Evolutionary conservation across 2,797 vertebrate species (phyloP).

Genomic region (Sebastes minor): DNA sequence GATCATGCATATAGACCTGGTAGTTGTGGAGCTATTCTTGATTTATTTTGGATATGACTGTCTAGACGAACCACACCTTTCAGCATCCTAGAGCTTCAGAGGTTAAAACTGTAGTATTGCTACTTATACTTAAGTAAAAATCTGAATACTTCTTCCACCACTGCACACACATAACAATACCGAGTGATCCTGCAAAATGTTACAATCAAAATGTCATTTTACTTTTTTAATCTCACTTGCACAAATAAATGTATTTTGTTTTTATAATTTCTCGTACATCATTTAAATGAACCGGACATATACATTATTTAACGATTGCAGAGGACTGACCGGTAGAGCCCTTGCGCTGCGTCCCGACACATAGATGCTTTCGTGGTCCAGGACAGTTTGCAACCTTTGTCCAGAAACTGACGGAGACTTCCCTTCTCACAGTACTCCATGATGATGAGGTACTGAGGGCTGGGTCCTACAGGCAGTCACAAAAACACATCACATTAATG

Average conservation of each 20-base stretch:
- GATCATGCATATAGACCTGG: too few relatives aligned
- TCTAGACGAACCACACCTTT: too few relatives aligned
- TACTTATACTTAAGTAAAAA: not conserved
- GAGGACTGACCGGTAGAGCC: conserved; percentile 87
- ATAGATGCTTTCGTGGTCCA: conserved; percentile 81
- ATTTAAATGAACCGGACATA: not conserved
- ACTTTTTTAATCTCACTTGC: not conserved
- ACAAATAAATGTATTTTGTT: not conserved
- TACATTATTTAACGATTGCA: not conserved
- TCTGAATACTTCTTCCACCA: not conserved
- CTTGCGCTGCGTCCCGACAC: conserved; percentile 84
- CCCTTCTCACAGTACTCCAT: conserved; percentile 91
- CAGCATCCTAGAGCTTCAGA: too few relatives aligned
- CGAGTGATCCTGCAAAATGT: not conserved
- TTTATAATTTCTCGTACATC: not conserved
- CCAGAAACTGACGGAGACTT: conserved; percentile 86
- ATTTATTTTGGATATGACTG: too few relatives aligned
- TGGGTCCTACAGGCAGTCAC: conserved; percentile 65
- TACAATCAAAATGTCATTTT: too few relatives aligned
- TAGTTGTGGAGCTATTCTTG: too few relatives aligned
- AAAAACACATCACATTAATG: not conserved
- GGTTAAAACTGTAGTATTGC: not conserved
- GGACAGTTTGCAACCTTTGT: conserved; percentile 60
- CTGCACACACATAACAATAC: not conserved
- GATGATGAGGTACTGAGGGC: conserved; percentile 85